Evolutionary conservation across 1,140 invertebrate genomes (phyloP), one percentile per base, ranked within the genome.

Genomic region (Drosophila micromelanica): DNA sequence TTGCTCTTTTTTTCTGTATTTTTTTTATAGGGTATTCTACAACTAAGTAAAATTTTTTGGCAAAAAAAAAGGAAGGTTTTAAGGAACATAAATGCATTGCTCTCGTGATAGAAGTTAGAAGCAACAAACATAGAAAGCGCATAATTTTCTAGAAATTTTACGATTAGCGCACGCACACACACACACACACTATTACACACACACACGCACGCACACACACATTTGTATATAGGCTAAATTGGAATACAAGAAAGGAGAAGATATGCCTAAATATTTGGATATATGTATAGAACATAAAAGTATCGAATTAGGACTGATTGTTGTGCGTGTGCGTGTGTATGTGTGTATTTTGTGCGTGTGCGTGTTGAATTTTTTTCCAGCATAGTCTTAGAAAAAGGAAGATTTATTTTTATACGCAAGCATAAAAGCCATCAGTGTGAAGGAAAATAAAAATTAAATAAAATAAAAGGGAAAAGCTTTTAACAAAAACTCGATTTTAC

Each of bases 71-170:
- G n/a, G 1, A 17, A 9, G 5, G 5, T 46, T 20, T 46, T 9
- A 51, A 35, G 30, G 48, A 35, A 52, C 32, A 51, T 15, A 43
- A 23, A 65, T 45, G 69, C 62, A 59, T 54, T 68, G 65, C 51
- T 42, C 49, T 51, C 71, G 71, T 73, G 65, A 73, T 73, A 73
- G 71, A 62, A 37, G 27, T 69, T 69, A 48, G 30, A 45, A 56
- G 55, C 43, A 32, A 48, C n/a, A 17, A 51, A 43, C n/a, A 80
- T 54, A 64, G 23, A 64, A 63, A 52, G 49, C 49, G 72, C 27
- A 70, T 84, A 84, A 77, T 85, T 85, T 85, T 85, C 80, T 85
- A 85, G 76, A 86, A 86, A 52, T 86, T 86, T 85, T 85, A 73
- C 63, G 55, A 73, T 30, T 54, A 61, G 17, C 11, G 9, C n/a